phyloP scores from a whole-genome alignment of 1,140 invertebrate species.

The Kradibia gibbosae region DNA sequence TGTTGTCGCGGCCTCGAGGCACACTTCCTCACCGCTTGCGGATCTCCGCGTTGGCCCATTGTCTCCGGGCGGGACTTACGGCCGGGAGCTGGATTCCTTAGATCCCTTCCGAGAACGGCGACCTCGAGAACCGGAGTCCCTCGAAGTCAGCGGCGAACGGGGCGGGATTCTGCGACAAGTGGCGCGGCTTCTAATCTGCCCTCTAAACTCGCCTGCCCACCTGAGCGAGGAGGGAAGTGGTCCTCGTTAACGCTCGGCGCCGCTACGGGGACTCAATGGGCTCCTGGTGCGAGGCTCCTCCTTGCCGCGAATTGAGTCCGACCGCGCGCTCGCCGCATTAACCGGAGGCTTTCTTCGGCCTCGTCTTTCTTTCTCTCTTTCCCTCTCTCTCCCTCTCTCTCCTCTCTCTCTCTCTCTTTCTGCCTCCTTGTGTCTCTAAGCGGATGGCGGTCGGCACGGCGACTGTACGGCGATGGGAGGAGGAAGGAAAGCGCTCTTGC shows the following conservation, averaged over 20 bases:
- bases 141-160: slow-evolving; percentile 36
- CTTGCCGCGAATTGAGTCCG: neutral
- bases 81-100: slow-evolving; percentile 29
- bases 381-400: too few species aligned
- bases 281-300: neutral
- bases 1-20: neutral
- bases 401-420: neutral
- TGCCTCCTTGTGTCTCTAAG: too few species aligned
- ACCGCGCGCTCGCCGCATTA: neutral
- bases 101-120: slow-evolving; percentile 47
- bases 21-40: slow-evolving; percentile 14
- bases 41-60: slow-evolving; percentile 41
- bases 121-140: slow-evolving; percentile 44
- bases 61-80: slow-evolving; percentile 4
- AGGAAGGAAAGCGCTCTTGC: neutral
- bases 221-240: neutral
- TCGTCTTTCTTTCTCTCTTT: neutral
- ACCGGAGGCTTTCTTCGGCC: neutral
- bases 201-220: neutral
- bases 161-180: slow-evolving; percentile 37
- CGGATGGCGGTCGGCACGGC: too few species aligned
- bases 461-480: neutral
- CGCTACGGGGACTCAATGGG: neutral
- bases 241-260: neutral
- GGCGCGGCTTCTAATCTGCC: slow-evolving; percentile 47